phyloP scores from a whole-genome alignment of 1,140 invertebrate species.

The Sarcophaga peregrina region DNA sequence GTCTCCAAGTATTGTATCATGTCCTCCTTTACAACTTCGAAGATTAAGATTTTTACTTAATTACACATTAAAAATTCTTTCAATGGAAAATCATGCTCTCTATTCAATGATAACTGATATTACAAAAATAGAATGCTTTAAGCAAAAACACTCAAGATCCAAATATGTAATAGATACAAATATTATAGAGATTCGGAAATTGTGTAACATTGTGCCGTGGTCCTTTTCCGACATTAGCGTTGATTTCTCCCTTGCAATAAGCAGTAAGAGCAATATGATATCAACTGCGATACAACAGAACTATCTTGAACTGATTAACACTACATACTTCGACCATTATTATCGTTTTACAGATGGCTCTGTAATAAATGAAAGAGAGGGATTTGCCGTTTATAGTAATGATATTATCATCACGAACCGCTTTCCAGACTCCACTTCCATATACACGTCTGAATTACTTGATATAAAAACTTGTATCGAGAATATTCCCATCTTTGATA shows the following conservation, averaged over 20 bases:
- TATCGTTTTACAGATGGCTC: background rate
- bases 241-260: background rate
- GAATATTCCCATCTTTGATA: too few relatives aligned
- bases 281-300: background rate
- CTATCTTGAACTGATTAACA: background rate
- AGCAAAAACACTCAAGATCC: background rate
- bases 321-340: background rate
- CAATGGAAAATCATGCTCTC: background rate
- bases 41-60: too few relatives aligned
- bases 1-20: too few relatives aligned
- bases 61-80: background rate
- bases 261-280: background rate
- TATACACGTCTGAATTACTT: background rate
- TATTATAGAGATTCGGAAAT: background rate
- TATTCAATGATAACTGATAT: background rate
- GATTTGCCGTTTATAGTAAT: constrained; percentile 12
- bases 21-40: too few relatives aligned
- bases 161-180: background rate
- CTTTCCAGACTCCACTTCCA: background rate
- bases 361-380: background rate
- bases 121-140: background rate
- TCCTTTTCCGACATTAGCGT: background rate
- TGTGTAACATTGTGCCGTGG: background rate
- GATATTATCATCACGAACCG: background rate
- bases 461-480: background rate